phyloP scores from a whole-genome alignment of 2,113 vertebrate species.

The Okapia johnstoni region DNA sequence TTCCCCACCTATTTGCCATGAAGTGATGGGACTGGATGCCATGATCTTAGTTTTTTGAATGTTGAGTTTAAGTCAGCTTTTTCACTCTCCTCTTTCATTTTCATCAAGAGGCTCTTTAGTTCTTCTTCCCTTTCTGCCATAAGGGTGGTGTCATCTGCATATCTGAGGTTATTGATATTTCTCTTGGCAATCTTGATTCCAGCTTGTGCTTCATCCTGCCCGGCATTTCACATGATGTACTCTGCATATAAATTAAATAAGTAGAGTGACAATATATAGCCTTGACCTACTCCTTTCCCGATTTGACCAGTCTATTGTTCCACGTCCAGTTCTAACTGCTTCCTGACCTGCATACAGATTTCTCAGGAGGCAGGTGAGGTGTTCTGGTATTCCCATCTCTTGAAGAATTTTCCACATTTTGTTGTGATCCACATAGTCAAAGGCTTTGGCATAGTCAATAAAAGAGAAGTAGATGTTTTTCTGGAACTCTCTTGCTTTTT shows the following conservation, averaged over 20 bases:
- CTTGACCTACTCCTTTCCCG: rapidly evolving
- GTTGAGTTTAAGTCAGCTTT: background rate
- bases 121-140: background rate
- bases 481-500: background rate
- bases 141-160: background rate
- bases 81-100: background rate
- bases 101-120: background rate
- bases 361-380: background rate
- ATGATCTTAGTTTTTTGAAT: background rate
- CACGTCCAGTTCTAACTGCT: background rate
- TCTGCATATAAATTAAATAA: background rate
- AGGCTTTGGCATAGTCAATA: background rate
- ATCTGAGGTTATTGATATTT: background rate
- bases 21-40: background rate
- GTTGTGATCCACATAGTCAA: background rate
- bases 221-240: background rate
- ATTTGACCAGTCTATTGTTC: background rate
- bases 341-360: background rate
- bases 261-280: background rate
- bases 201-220: background rate
- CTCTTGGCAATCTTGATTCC: background rate
- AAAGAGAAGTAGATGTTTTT: background rate
- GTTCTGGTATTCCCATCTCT: background rate
- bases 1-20: background rate
- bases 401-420: background rate